These are phyloP conservation scores for Pangasius sanitwongsei DNA, from an alignment of 2,797 vertebrate species.

Conservation along the genomic window DNA sequence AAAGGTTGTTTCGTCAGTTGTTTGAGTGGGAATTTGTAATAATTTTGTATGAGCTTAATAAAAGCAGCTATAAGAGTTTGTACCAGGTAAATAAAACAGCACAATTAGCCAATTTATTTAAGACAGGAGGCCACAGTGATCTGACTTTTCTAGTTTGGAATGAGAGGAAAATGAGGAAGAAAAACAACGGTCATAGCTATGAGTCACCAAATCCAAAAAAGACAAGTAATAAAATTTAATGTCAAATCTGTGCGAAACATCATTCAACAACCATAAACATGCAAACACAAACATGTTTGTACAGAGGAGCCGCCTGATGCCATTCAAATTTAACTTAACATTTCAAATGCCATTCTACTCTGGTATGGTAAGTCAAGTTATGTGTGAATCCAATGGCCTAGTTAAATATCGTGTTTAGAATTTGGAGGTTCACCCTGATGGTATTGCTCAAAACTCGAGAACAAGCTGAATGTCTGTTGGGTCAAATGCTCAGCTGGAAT, in stretches of 20 bases:
- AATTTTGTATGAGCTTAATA: background rate
- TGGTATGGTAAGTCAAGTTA: background rate
- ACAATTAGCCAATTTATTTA: background rate
- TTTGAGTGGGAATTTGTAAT: background rate
- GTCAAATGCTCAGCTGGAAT: background rate
- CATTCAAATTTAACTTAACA: slow-evolving; percentile 47
- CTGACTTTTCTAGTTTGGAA: background rate
- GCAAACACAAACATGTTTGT: slow-evolving; percentile 67
- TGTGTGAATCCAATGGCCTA: background rate
- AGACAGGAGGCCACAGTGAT: background rate
- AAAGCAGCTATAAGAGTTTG: background rate
- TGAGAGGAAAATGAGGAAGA: background rate
- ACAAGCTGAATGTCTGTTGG: background rate
- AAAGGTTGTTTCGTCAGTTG: background rate
- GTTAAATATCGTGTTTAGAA: background rate
- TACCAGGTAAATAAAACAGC: background rate
- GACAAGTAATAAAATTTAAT: slow-evolving; percentile 80
- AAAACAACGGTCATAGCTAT: slow-evolving; percentile 5
- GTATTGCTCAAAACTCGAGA: background rate
- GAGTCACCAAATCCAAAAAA: slow-evolving; percentile 52
- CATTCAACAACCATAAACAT: slow-evolving; percentile 74
- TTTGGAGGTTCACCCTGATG: background rate
- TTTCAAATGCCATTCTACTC: background rate
- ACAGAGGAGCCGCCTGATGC: slow-evolving; percentile 52
- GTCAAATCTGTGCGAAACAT: slow-evolving; percentile 66